phyloP scores from a whole-genome alignment of 2,797 vertebrate species.

The Dipus sagitta region DNA sequence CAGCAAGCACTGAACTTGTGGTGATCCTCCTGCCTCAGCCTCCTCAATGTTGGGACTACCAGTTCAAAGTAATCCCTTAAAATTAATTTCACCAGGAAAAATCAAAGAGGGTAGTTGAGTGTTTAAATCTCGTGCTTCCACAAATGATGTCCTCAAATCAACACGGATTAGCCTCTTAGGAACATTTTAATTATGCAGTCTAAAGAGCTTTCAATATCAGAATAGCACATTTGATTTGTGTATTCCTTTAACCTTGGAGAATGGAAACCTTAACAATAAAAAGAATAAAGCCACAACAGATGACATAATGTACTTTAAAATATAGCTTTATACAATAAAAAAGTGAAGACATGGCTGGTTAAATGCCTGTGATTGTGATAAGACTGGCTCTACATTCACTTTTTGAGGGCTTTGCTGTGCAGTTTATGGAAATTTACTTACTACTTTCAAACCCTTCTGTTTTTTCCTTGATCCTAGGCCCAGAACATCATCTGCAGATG shows the following conservation, averaged over 20 bases:
- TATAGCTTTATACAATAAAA: background rate
- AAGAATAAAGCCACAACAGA: background rate
- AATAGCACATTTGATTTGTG: constrained; percentile 10
- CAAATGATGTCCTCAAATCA: background rate
- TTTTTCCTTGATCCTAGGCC: background rate
- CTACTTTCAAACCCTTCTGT: background rate
- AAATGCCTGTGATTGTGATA: background rate
- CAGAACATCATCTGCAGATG: background rate
- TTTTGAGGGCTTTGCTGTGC: background rate
- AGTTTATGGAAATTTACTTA: background rate
- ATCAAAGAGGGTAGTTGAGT: background rate
- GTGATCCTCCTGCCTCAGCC: background rate
- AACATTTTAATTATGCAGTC: constrained; percentile 22
- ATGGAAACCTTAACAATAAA: background rate
- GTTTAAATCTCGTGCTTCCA: constrained; percentile 19
- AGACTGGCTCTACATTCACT: background rate
- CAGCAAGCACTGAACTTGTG: background rate
- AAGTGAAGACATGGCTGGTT: background rate
- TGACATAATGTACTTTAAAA: background rate
- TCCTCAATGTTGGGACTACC: background rate
- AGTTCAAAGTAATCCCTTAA: background rate
- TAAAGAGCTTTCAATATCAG: constrained; percentile 38
- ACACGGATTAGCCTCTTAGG: background rate
- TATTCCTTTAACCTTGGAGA: constrained; percentile 25
- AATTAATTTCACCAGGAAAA: constrained; percentile 51